These are phyloP conservation scores for Acleris emargana DNA, from an alignment of 2,888 invertebrate species.

Conservation along the genomic window DNA sequence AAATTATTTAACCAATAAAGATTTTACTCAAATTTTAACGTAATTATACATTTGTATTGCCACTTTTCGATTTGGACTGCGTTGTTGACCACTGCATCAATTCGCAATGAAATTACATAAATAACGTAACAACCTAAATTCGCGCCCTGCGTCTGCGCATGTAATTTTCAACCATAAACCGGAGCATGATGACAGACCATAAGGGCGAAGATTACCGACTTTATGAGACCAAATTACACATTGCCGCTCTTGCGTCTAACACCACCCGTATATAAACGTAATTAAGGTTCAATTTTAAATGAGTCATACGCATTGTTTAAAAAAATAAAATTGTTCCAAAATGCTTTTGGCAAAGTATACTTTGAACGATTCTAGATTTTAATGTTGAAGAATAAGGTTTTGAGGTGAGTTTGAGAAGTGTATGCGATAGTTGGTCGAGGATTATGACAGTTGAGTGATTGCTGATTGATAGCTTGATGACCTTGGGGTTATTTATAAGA, in stretches of 20 bases:
- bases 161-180: conserved; percentile 62
- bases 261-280: neutral
- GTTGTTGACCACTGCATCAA: neutral
- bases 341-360: neutral
- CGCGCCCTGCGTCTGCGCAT: conserved; percentile 43
- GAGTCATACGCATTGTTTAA: neutral
- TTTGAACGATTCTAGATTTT: conserved; percentile 2
- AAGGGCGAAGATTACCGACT: conserved; percentile 49
- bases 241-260: conserved; percentile 16
- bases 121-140: conserved; percentile 36
- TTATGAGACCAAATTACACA: conserved; percentile 54
- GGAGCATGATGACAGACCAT: conserved; percentile 56
- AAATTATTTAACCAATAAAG: no score
- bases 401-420: neutral
- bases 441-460: conserved; percentile 26
- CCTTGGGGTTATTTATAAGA: conserved; percentile 16
- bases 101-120: no score
- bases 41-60: no score
- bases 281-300: neutral
- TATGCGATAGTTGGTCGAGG: neutral
- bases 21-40: no score
- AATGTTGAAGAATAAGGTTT: neutral
- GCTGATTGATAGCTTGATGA: conserved; percentile 31
- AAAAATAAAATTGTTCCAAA: neutral
- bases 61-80: neutral